Percentiles rank a stretch among this genome's conserved stretches.
Conservation (phyloP, 2,113 vertebrate genomes). For the Tyrannus savana region DNA sequence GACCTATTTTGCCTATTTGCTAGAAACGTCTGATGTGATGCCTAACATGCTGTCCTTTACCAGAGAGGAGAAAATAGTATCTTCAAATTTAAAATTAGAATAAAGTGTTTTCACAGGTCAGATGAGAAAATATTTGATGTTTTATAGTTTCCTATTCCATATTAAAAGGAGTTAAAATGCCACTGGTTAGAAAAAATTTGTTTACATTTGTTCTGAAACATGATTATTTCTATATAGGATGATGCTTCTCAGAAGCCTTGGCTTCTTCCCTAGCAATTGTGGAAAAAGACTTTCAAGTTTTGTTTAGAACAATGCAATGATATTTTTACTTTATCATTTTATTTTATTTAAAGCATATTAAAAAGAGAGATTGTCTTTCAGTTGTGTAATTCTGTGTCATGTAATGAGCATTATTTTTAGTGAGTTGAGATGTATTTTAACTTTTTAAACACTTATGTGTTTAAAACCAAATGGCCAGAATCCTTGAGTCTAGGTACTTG, state of each 20-base stretch:
- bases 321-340: background rate
- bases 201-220: background rate
- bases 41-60: background rate
- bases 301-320: background rate
- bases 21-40: background rate
- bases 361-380: background rate
- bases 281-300: background rate
- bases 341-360: background rate
- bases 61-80: background rate
- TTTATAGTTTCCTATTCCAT: background rate
- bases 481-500: background rate
- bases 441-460: background rate
- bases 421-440: background rate
- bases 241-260: background rate
- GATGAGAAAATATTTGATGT: background rate
- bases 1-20: background rate
- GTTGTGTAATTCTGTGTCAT: background rate
- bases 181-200: background rate
- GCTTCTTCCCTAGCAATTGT: background rate
- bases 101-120: background rate
- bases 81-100: background rate
- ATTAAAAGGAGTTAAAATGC: background rate
- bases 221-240: background rate
- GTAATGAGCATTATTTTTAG: background rate
- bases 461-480: background rate